Conservation (phyloP, 2,797 vertebrate genomes). For the Ptychadena robeensis region DNA sequence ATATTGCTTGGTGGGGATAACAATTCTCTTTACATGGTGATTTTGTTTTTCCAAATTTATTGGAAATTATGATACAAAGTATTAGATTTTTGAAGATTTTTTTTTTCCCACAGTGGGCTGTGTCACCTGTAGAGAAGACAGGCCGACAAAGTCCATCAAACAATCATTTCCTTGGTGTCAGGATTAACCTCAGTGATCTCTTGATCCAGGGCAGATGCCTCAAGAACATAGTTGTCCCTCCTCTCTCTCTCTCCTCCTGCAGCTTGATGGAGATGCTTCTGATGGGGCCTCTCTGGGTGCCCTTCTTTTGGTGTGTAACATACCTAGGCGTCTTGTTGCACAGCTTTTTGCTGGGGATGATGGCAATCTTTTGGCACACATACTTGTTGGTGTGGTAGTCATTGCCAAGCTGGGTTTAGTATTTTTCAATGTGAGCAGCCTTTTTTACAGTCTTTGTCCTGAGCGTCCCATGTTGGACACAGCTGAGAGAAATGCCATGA, state of each 20-base stretch:
- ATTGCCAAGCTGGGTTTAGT: conserved; percentile 95
- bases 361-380: conserved; percentile 96
- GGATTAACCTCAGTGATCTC: conserved; percentile 97
- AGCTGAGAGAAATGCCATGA: too few relatives aligned
- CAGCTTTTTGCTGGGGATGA: conserved; percentile 96
- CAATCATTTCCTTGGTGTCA: conserved; percentile 97
- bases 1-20: too few relatives aligned
- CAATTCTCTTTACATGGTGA: too few relatives aligned
- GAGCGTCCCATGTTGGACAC: too few relatives aligned
- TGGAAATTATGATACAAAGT: conserved; percentile 69
- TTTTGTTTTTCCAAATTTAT: conserved; percentile 78
- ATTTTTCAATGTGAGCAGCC: conserved; percentile 94
- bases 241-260: conserved; percentile 96
- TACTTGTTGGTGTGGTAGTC: conserved; percentile 98
- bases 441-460: conserved; percentile 98
- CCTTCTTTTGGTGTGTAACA: conserved; percentile 96
- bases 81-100: conserved; percentile 93
- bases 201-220: conserved; percentile 96
- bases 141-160: conserved; percentile 87
- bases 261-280: conserved; percentile 97
- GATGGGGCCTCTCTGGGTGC: conserved; percentile 92
- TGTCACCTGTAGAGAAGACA: conserved; percentile 95
- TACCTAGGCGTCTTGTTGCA: conserved; percentile 97
- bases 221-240: conserved; percentile 94
- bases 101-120: conserved; percentile 96